Percentiles rank a stretch among this genome's conserved stretches.
Conservation (phyloP, 1,140 invertebrate genomes). For the Teleogryllus occipitalis region DNA sequence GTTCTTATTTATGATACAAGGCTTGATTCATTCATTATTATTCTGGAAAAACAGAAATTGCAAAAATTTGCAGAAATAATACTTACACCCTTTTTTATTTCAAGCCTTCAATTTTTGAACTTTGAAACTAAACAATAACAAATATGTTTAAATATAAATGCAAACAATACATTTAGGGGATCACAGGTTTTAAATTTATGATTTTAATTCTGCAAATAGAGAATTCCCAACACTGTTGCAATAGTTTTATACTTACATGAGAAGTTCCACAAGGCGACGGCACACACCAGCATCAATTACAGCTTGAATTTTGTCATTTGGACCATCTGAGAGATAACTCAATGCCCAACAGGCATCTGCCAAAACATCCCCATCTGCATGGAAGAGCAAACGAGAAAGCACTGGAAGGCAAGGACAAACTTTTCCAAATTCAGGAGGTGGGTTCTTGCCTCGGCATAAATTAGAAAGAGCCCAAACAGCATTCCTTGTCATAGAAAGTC, state of each 20-base stretch:
- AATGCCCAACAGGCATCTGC: slow-evolving; percentile 94
- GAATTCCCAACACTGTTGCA: no score
- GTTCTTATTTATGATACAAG: no score
- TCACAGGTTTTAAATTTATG: background rate
- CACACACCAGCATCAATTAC: slow-evolving; percentile 96
- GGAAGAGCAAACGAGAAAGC: slow-evolving; percentile 77
- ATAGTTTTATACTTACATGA: slow-evolving; percentile 57
- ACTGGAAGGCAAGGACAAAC: slow-evolving; percentile 71
- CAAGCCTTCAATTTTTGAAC: no score
- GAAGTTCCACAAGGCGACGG: slow-evolving; percentile 82
- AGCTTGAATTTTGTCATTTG: slow-evolving; percentile 96
- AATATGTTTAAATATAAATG: no score
- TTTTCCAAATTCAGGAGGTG: slow-evolving; percentile 87
- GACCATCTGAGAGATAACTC: slow-evolving; percentile 90
- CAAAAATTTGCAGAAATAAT: no score
- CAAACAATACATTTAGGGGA: no score
- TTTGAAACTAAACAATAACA: no score
- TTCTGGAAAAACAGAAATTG: no score
- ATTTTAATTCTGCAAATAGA: background rate
- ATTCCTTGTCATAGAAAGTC: slow-evolving; percentile 89
- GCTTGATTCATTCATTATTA: no score
- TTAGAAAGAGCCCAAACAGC: slow-evolving; percentile 98
- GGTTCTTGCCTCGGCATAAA: slow-evolving; percentile 92
- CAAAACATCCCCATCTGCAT: slow-evolving; percentile 83
- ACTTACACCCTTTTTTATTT: no score